A percentile compares a stretch with the other conserved stretches of the same genome.
These are phyloP conservation scores for Cenopis cana DNA, from an alignment of 2,888 invertebrate genomes.

Conservation along the genomic window DNA sequence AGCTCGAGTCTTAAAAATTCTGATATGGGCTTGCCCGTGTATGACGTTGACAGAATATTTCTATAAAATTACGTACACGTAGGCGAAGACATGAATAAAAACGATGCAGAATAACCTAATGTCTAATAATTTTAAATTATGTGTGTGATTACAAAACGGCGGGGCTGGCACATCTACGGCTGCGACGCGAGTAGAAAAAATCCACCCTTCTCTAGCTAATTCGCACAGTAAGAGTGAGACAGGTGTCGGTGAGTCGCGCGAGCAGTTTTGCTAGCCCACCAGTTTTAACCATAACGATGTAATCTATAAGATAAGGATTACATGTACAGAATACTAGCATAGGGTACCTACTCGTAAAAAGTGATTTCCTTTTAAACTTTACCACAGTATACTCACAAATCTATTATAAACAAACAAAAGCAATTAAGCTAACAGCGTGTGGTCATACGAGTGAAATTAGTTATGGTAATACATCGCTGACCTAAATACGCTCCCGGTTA, in stretches of 20 bases:
- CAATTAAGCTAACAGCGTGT: slow-evolving; percentile 13
- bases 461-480: slow-evolving; percentile 24
- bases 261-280: no score
- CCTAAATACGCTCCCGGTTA: slow-evolving; percentile 35
- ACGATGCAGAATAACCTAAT: not conserved
- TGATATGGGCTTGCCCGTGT: not conserved
- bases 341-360: not conserved
- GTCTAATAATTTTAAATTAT: no score
- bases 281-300: no score
- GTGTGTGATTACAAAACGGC: no score
- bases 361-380: not conserved
- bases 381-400: not conserved
- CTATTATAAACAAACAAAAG: not conserved
- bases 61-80: not conserved
- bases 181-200: no score
- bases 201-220: no score
- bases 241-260: no score
- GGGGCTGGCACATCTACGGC: no score
- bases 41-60: not conserved
- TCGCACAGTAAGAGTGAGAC: no score
- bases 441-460: slow-evolving; percentile 16
- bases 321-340: no score
- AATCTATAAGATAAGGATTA: no score
- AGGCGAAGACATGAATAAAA: not conserved
- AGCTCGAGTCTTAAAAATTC: no score